phyloP scores from a whole-genome alignment of 2,113 vertebrate genomes.

The Nansenia antarctica region DNA sequence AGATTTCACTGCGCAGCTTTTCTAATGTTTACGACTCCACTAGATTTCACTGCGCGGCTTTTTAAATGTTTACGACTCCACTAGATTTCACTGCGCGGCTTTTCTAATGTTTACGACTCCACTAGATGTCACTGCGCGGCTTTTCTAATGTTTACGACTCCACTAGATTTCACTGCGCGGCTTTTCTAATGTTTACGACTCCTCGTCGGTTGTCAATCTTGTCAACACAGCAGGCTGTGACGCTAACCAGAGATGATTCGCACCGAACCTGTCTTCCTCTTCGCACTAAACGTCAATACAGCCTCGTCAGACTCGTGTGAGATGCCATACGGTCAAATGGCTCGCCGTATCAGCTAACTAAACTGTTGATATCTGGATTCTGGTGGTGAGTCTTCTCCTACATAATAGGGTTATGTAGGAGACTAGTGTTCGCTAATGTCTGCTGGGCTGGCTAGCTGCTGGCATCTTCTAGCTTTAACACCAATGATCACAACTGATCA shows the following conservation, averaged over 20 bases:
- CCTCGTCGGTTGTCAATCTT: constrained; percentile 18
- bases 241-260: constrained; percentile 61
- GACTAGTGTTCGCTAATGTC: no score
- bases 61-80: no score
- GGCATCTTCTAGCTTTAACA: no score
- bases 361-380: constrained; percentile 18
- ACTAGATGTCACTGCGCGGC: no score
- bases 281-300: constrained; percentile 20
- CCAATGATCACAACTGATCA: no score
- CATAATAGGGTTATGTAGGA: no score
- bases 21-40: no score
- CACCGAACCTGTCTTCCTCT: constrained; percentile 22
- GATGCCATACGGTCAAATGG: constrained; percentile 36
- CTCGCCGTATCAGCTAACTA: not conserved
- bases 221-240: constrained; percentile 29
- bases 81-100: no score
- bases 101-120: no score
- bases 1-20: no score
- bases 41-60: no score
- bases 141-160: not conserved
- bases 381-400: constrained; percentile 61
- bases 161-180: constrained; percentile 24
- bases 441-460: no score
- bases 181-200: constrained; percentile 36
- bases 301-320: constrained; percentile 13